Percentiles rank a stretch among this genome's conserved stretches.
Conservation (phyloP, 2,113 vertebrate species). For the Hippocampus guttulatus region DNA sequence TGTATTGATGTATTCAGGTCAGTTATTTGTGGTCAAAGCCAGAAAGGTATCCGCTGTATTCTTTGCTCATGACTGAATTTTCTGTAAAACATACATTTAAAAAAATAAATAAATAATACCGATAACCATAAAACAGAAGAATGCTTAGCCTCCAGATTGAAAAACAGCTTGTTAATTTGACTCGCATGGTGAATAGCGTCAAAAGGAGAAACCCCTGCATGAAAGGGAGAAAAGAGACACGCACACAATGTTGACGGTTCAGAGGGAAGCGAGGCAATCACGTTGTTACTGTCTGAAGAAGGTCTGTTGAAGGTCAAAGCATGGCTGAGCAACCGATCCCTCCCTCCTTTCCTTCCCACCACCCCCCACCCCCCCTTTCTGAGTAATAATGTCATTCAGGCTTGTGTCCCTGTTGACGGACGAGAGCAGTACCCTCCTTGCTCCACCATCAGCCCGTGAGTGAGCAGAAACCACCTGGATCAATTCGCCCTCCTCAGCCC, state of each 20-base stretch:
- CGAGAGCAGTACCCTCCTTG: constrained; percentile 32
- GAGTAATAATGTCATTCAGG: constrained; percentile 46
- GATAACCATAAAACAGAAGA: not conserved
- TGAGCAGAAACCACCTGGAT: constrained; percentile 53
- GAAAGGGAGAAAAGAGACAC: constrained; percentile 26
- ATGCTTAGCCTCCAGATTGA: not conserved
- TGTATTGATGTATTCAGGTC: not conserved
- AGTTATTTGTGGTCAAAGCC: not conserved
- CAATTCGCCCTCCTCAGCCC: constrained; percentile 63
- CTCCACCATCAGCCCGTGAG: constrained; percentile 43
- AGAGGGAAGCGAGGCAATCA: constrained; percentile 25
- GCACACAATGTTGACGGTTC: constrained; percentile 16
- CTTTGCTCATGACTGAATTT: not conserved
- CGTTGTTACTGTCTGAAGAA: constrained; percentile 53
- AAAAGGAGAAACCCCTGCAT: not conserved
- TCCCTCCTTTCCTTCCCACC: not conserved
- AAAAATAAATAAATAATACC: not conserved
- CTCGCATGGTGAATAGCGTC: not conserved
- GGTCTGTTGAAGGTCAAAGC: constrained; percentile 60
- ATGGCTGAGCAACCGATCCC: constrained; percentile 40
- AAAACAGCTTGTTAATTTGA: not conserved
- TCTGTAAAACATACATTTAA: not conserved
- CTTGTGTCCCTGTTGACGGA: constrained; percentile 16
- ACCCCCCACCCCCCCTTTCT: constrained; percentile 16
- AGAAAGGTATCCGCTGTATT: not conserved